Evolutionary conservation across 1,140 invertebrate species (phyloP).

Genomic region (Drosophila aff.): DNA sequence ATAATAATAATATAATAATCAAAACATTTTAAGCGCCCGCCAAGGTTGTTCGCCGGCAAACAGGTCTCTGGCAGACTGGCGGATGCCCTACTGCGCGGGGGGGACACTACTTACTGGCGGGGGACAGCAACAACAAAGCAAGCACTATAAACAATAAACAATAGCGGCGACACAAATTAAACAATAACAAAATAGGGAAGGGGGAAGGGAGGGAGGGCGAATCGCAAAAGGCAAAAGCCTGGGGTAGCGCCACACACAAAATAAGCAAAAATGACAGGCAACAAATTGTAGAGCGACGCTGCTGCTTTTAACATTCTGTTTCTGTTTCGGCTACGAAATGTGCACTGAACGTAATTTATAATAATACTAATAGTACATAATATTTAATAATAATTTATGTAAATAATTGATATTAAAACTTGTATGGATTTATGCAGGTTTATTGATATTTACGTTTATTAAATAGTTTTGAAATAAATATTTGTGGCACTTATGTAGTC

Average conservation of each 20-base stretch:
- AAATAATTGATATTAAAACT: not conserved
- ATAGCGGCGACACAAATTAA: constrained; percentile 65
- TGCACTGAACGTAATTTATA: not conserved
- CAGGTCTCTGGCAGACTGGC: constrained; percentile 26
- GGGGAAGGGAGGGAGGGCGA: not conserved
- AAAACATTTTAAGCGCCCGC: constrained; percentile 80
- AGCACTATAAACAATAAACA: constrained; percentile 29
- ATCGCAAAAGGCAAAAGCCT: not conserved
- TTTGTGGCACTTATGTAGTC: too few relatives aligned
- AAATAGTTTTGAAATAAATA: not conserved
- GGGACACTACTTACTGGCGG: not conserved
- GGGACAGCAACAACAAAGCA: constrained; percentile 10
- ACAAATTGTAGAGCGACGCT: constrained; percentile 73
- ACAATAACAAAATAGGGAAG: constrained; percentile 41
- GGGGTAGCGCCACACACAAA: constrained; percentile 53
- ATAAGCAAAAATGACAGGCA: constrained; percentile 77
- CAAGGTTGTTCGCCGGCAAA: constrained; percentile 62
- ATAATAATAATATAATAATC: constrained; percentile 66
- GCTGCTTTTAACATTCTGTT: constrained; percentile 52
- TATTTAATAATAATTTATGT: not conserved
- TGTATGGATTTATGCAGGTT: not conserved
- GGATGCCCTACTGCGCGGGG: constrained; percentile 42
- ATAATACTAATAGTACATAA: too few relatives aligned
- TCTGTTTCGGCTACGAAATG: constrained; percentile 17
- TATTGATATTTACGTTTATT: not conserved